phyloP scores from a whole-genome alignment of 1,140 invertebrate genomes.

The Telenomus remus region DNA sequence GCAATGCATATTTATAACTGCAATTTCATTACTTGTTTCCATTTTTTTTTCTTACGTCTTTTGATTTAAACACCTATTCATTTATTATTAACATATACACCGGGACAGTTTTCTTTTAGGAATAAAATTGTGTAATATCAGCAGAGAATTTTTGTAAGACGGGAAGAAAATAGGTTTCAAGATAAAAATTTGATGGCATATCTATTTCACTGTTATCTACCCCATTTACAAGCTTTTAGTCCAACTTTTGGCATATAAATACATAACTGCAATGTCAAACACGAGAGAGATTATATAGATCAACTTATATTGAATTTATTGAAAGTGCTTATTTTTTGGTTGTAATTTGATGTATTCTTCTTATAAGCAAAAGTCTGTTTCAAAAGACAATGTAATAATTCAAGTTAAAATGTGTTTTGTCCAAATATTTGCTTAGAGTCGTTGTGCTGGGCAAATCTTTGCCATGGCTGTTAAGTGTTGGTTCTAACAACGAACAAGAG shows the following conservation, averaged over 20 bases:
- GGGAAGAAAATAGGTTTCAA: constrained; percentile 30
- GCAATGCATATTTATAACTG: constrained; percentile 38
- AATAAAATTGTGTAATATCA: constrained; percentile 18
- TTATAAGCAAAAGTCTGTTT: constrained; percentile 32
- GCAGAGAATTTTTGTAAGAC: constrained; percentile 34
- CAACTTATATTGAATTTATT: too few relatives aligned
- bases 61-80: too few relatives aligned
- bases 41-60: background rate
- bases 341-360: background rate
- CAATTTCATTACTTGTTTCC: constrained; percentile 35
- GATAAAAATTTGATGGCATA: constrained; percentile 31
- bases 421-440: constrained; percentile 63
- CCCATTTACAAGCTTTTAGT: constrained; percentile 38
- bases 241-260: too few relatives aligned
- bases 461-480: constrained; percentile 30
- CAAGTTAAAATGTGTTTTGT: constrained; percentile 50
- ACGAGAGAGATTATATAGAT: too few relatives aligned
- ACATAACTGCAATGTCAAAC: too few relatives aligned
- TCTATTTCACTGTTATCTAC: constrained; percentile 26
- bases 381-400: constrained; percentile 18
- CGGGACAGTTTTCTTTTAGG: constrained; percentile 8
- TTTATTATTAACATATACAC: too few relatives aligned
- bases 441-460: constrained; percentile 32
- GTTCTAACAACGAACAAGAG: constrained; percentile 25
- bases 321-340: constrained; percentile 10